Evolutionary conservation across 64 coral and sea anemone species (phyloP).

Genomic region (Montipora efflorescens): DNA sequence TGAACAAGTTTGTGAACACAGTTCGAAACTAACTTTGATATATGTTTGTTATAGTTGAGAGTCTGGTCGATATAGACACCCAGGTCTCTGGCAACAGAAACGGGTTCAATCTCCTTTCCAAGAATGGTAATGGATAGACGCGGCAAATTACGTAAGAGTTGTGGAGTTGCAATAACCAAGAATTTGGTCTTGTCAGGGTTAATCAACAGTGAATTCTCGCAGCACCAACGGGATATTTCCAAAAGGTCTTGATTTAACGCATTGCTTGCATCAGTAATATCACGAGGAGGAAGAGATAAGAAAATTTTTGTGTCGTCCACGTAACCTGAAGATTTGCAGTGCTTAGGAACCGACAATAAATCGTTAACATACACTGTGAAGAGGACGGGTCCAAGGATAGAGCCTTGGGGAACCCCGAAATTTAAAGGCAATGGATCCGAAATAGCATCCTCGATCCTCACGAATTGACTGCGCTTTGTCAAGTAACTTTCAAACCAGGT

Average conservation of each 20-base stretch:
- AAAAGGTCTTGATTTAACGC: constrained; percentile 46
- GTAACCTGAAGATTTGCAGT: constrained; percentile 34
- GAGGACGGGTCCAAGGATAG: not conserved
- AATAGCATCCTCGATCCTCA: not conserved
- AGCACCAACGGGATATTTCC: constrained; percentile 63
- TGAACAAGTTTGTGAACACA: too few species aligned
- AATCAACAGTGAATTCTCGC: constrained; percentile 56
- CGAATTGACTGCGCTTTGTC: not conserved
- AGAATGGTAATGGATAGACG: constrained; percentile 12
- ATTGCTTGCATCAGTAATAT: constrained; percentile 22
- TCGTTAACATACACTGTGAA: constrained; percentile 19
- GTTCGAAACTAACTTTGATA: too few species aligned
- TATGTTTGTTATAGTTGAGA: too few species aligned
- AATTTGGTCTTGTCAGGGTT: constrained; percentile 63
- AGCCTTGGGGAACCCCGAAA: not conserved
- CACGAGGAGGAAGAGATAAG: constrained; percentile 5
- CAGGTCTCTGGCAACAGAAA: too few species aligned
- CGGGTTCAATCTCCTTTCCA: not conserved
- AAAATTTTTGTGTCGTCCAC: constrained; percentile 67
- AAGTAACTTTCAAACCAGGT: constrained; percentile 18
- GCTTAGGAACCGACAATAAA: not conserved
- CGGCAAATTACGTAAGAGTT: constrained; percentile 7
- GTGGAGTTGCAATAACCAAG: constrained; percentile 43
- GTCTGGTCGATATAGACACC: too few species aligned
- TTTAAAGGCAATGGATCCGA: not conserved